Percentiles rank a stretch among this genome's conserved stretches.
Conservation (phyloP, 2,888 invertebrate species). For the Tachystola acroxantha region DNA sequence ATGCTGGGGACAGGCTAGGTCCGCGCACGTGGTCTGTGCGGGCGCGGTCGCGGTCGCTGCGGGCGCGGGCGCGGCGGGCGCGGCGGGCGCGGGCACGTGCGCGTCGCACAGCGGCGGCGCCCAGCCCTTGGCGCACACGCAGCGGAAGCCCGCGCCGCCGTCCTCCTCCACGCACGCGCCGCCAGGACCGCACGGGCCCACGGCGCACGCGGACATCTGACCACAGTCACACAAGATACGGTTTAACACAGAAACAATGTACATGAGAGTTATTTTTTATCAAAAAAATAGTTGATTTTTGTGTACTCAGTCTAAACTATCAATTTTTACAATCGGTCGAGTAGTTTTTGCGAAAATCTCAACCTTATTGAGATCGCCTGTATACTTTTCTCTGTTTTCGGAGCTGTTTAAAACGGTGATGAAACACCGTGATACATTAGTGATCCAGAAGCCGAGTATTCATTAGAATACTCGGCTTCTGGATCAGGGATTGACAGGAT, state of each 20-base stretch:
- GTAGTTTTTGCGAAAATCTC: no score
- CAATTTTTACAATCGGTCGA: no score
- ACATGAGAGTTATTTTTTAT: not conserved
- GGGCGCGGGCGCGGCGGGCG: slow-evolving; percentile 30
- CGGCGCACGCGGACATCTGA: slow-evolving; percentile 81
- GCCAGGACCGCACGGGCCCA: slow-evolving; percentile 85
- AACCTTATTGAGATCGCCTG: no score
- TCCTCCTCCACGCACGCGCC: slow-evolving; percentile 83
- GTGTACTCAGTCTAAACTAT: no score
- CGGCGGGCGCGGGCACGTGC: slow-evolving; percentile 47
- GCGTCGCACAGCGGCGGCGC: slow-evolving; percentile 56
- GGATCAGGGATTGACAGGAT: no score
- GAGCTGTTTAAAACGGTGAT: no score
- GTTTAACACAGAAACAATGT: not conserved
- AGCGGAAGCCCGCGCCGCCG: slow-evolving; percentile 70
- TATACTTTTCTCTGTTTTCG: no score
- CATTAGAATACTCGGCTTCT: no score
- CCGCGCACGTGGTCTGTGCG: slow-evolving; percentile 55
- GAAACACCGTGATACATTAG: no score
- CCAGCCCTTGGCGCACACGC: slow-evolving; percentile 83
- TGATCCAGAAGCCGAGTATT: no score
- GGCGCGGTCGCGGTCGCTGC: slow-evolving; percentile 40
- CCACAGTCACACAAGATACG: slow-evolving; percentile 1
- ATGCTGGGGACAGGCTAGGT: slow-evolving; percentile 79
- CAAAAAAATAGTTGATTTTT: no score